Conservation (phyloP, 2,113 vertebrate species). For the Ascaphus truei region DNA sequence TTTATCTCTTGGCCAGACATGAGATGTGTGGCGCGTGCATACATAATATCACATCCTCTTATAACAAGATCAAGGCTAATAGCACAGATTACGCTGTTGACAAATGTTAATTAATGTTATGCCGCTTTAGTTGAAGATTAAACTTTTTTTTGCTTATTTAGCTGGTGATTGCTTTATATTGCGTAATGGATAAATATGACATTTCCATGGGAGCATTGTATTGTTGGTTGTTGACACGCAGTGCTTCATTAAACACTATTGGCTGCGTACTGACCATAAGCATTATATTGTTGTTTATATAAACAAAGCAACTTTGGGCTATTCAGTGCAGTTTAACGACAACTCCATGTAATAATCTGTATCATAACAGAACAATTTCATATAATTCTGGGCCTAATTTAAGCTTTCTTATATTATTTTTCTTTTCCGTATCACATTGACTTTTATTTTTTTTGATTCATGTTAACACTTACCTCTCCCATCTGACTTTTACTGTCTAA, state of each 20-base stretch:
- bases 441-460: too few species aligned
- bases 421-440: too few species aligned
- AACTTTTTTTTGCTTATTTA: background rate
- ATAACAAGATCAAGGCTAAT: background rate
- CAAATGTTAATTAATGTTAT: background rate
- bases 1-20: too few species aligned
- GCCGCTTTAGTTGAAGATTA: background rate
- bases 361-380: too few species aligned
- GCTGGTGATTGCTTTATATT: background rate
- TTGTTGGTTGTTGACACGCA: too few species aligned
- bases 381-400: too few species aligned
- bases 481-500: too few species aligned
- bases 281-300: background rate
- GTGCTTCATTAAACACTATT: too few species aligned
- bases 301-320: background rate
- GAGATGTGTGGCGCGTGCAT: too few species aligned
- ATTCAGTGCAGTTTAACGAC: background rate
- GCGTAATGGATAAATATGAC: background rate
- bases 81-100: background rate
- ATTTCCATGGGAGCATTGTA: background rate
- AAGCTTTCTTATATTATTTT: too few species aligned
- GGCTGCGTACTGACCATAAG: background rate
- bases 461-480: too few species aligned
- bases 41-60: too few species aligned
- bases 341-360: background rate